phyloP scores from a whole-genome alignment of 2,113 vertebrate species.

The Hippocampus guttulatus region DNA sequence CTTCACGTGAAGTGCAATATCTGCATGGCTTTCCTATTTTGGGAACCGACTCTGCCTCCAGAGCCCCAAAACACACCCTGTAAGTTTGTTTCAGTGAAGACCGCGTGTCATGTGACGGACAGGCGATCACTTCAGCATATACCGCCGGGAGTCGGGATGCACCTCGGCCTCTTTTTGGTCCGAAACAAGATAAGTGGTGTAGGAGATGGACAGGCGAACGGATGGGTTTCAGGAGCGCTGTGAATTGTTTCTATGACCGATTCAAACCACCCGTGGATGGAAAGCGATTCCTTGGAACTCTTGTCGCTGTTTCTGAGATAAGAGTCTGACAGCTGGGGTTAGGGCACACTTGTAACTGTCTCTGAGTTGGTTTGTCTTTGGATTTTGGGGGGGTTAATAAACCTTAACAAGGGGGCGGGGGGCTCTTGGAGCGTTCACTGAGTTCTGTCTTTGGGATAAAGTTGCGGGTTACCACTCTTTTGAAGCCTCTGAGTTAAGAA shows the following conservation, averaged over 20 bases:
- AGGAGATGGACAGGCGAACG: not conserved
- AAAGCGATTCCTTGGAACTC: no score
- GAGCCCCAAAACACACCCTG: not conserved
- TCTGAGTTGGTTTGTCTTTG: not conserved
- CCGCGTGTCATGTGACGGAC: not conserved
- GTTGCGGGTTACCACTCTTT: not conserved
- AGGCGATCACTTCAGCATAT: not conserved
- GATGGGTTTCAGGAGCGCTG: not conserved
- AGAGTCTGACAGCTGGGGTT: not conserved
- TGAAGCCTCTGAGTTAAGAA: not conserved
- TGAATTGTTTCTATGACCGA: not conserved
- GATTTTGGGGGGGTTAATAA: no score
- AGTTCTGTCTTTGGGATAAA: not conserved
- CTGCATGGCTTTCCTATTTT: not conserved
- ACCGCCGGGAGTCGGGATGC: not conserved
- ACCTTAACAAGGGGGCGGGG: no score
- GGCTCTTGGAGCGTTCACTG: not conserved
- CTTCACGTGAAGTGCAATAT: not conserved
- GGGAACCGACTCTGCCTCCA: not conserved
- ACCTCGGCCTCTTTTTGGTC: not conserved
- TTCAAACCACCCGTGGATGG: not conserved
- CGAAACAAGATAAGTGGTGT: no score
- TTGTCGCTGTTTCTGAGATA: no score
- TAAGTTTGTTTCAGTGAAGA: not conserved
- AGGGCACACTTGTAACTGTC: not conserved